A percentile compares a stretch with the other conserved stretches of the same genome.
Conservation (phyloP, 2,797 vertebrate genomes). For the Acanthurus tractus region DNA sequence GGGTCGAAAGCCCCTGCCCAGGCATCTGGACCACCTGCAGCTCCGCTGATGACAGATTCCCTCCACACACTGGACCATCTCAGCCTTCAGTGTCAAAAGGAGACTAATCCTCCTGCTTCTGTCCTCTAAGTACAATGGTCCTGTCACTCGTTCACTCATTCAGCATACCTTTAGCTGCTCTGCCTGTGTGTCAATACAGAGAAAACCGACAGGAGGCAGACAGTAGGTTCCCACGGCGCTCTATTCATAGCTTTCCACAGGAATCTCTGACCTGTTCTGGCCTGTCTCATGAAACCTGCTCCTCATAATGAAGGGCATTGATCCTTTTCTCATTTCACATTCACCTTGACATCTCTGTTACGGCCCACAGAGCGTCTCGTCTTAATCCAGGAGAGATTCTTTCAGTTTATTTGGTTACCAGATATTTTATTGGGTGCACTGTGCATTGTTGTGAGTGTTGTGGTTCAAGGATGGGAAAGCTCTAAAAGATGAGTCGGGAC, state of each 20-base stretch:
- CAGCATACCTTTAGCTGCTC: constrained; percentile 68
- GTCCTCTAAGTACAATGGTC: constrained; percentile 65
- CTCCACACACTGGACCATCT: constrained; percentile 70
- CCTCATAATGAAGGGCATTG: constrained; percentile 78
- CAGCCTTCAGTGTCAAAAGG: constrained; percentile 55
- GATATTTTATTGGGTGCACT: constrained; percentile 39
- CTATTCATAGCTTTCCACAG: constrained; percentile 76
- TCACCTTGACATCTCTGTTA: constrained; percentile 79
- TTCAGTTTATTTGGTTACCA: constrained; percentile 51
- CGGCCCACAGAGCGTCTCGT: constrained; percentile 59
- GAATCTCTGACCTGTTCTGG: constrained; percentile 82
- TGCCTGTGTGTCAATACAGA: constrained; percentile 68
- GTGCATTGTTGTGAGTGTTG: constrained; percentile 25
- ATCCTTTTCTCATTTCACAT: constrained; percentile 72
- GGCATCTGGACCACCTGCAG: constrained; percentile 81
- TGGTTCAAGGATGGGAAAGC: constrained; percentile 39
- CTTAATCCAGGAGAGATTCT: constrained; percentile 61
- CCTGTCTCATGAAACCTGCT: constrained; percentile 79
- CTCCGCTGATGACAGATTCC: constrained; percentile 77
- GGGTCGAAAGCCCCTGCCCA: constrained; percentile 58
- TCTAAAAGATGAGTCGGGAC: constrained; percentile 22
- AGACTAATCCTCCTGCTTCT: constrained; percentile 78
- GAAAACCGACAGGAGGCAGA: constrained; percentile 67
- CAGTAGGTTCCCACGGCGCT: constrained; percentile 76
- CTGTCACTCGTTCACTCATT: constrained; percentile 76